These are phyloP conservation scores for Nymphalis polychloros DNA, from an alignment of 2,888 invertebrate species.

Conservation along the genomic window DNA sequence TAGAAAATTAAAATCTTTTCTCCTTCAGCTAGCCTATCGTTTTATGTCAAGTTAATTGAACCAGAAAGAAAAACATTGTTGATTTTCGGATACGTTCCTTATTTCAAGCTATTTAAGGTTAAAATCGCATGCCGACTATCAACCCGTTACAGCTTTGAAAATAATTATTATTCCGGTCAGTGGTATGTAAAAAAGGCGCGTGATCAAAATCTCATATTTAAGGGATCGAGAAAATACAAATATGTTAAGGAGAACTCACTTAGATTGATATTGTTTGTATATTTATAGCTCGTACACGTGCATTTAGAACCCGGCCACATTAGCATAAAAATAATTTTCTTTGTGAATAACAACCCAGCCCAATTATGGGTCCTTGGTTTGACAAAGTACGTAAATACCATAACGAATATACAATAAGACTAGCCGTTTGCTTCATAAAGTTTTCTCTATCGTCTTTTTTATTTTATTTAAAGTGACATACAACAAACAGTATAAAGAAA, in stretches of 20 bases:
- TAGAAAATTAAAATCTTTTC: neutral
- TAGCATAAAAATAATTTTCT: conserved; percentile 1
- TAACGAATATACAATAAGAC: no score
- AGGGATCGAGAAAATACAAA: conserved; percentile 46
- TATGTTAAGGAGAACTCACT: conserved; percentile 33
- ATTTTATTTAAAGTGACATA: no score
- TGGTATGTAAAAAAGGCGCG: conserved; percentile 61
- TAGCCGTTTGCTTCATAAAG: no score
- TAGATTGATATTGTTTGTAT: conserved; percentile 24
- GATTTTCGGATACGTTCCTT: conserved; percentile 4
- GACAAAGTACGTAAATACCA: neutral
- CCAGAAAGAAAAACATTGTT: neutral
- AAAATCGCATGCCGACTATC: conserved; percentile 9
- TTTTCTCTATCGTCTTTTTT: no score
- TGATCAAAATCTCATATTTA: conserved; percentile 51
- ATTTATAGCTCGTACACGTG: conserved; percentile 10
- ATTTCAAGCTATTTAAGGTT: conserved; percentile 6
- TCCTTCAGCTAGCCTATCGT: neutral
- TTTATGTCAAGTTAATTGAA: neutral
- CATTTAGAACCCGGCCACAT: conserved; percentile 7
- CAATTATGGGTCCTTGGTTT: neutral
- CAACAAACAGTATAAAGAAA: no score
- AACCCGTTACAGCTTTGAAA: conserved; percentile 30
- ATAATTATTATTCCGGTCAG: conserved; percentile 66
- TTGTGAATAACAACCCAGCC: neutral